Conservation (phyloP, 2,797 vertebrate species). For the Chelon auratus region DNA sequence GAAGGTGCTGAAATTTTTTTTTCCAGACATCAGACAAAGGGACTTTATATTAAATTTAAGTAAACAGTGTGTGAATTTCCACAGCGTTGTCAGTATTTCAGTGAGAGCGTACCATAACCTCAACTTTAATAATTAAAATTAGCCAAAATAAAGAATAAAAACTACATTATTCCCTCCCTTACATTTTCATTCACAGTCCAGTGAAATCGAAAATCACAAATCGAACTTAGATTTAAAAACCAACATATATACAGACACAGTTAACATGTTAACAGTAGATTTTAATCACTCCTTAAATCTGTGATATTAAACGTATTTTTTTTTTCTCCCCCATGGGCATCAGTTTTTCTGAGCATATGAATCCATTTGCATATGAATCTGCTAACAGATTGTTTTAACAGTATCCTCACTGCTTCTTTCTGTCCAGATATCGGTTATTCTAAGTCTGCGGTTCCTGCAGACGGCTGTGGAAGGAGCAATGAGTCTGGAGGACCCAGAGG, state of each 20-base stretch:
- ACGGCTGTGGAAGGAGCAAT: constrained; percentile 87
- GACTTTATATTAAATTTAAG: not conserved
- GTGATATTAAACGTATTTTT: not conserved
- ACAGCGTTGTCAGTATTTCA: not conserved
- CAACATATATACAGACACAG: not conserved
- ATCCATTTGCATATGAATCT: too few species aligned
- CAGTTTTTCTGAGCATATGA: not conserved
- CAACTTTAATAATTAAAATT: not conserved
- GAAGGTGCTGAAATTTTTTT: constrained; percentile 8
- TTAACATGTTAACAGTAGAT: not conserved
- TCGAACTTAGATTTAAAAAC: not conserved
- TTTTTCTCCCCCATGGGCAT: not conserved
- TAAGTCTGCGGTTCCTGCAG: constrained; percentile 88
- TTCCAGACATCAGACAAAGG: constrained; percentile 19
- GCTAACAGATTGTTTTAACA: constrained; percentile 9
- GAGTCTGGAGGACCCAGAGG: constrained; percentile 82
- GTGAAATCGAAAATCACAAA: not conserved
- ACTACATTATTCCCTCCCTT: not conserved
- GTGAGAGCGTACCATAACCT: not conserved
- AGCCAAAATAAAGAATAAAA: not conserved
- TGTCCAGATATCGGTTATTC: constrained; percentile 81
- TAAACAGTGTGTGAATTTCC: not conserved
- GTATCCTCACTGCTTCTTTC: constrained; percentile 5
- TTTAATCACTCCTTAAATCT: not conserved
- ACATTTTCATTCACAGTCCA: not conserved